These are phyloP conservation scores for Zoanthus gigantus DNA, from an alignment of 92 coral and sea anemone species.

Conservation along the genomic window DNA sequence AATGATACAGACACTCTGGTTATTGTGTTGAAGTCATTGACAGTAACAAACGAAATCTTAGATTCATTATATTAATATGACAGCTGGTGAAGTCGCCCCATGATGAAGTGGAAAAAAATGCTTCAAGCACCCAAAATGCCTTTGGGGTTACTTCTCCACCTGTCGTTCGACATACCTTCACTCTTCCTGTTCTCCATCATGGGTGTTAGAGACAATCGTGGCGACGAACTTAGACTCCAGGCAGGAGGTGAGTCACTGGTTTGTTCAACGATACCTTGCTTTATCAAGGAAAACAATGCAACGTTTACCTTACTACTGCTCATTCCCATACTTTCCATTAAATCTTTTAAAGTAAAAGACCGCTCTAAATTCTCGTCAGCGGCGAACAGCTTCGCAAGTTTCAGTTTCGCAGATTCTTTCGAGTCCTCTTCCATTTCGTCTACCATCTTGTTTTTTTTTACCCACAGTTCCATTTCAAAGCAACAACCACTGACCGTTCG, in stretches of 20 bases:
- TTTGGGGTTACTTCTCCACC: no score
- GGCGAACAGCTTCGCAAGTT: conserved; percentile 43
- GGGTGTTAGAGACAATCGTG: not conserved
- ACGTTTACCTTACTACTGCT: conserved; percentile 30
- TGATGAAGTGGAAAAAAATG: no score
- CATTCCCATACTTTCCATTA: conserved; percentile 34
- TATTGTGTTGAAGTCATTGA: conserved; percentile 80
- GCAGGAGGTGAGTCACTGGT: conserved; percentile 43
- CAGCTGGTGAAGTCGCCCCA: no score
- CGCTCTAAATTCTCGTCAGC: conserved; percentile 47
- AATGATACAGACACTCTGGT: conserved; percentile 55
- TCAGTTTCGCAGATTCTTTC: conserved; percentile 47
- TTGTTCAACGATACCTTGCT: conserved; percentile 33
- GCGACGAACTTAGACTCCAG: conserved; percentile 40
- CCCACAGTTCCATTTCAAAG: not conserved
- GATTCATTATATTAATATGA: no score
- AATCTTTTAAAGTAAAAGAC: conserved; percentile 36
- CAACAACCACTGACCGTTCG: conserved; percentile 31
- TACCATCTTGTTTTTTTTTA: conserved; percentile 35
- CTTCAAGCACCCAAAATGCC: no score
- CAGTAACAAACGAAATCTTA: conserved; percentile 53
- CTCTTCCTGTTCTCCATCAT: not conserved
- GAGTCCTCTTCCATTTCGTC: conserved; percentile 36
- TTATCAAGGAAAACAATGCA: conserved; percentile 42
- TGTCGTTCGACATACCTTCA: conserved; percentile 2